These are phyloP conservation scores for Cochlearius cochlearius DNA, from an alignment of 2,113 vertebrate species.

Conservation along the genomic window DNA sequence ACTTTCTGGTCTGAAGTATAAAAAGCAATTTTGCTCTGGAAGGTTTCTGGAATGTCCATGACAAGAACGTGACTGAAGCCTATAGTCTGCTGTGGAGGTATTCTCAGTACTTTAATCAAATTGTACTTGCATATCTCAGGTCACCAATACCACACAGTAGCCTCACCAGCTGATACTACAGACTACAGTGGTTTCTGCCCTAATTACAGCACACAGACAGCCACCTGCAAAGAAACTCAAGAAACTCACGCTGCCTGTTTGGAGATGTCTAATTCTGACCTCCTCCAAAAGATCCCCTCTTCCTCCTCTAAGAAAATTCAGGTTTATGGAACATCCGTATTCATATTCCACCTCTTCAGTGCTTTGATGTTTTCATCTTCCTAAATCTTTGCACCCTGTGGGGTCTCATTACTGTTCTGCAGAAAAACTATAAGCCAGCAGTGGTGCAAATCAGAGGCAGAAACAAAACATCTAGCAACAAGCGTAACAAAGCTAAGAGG, in stretches of 20 bases:
- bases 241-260: background rate
- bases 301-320: background rate
- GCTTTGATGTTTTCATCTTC: background rate
- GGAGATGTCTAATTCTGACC: background rate
- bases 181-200: background rate
- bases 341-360: background rate
- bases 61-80: background rate
- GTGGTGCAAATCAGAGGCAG: background rate
- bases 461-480: background rate
- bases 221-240: background rate
- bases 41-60: conserved; percentile 28
- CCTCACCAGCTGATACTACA: background rate
- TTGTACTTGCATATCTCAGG: background rate
- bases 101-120: background rate
- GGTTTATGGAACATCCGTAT: background rate
- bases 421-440: background rate
- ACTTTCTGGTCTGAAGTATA: conserved; percentile 25
- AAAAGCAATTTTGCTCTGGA: conserved; percentile 33
- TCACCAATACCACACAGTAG: background rate
- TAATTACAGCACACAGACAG: background rate
- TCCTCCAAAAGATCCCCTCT: background rate
- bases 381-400: background rate
- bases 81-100: background rate
- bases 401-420: background rate
- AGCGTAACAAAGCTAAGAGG: background rate